Evolutionary conservation across 2,888 invertebrate genomes (phyloP), one percentile per base, ranked within the genome.

Genomic region (Leptopilina myrica): DNA sequence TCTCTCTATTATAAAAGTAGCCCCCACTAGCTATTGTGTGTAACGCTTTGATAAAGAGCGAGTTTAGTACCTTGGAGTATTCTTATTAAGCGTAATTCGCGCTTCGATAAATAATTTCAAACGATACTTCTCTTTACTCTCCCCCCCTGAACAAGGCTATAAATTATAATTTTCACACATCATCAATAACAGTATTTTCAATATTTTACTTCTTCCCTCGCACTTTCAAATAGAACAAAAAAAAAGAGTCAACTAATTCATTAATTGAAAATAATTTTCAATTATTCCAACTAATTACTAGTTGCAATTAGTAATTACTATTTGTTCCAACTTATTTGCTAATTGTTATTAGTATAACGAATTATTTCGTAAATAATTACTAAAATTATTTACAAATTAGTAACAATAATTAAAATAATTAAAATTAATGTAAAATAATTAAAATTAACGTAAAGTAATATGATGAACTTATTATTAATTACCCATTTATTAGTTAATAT

Each of bases 51-150:
- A 73, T 33, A 56, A 73, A 59, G 73, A 40, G 56, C 73, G 56
- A 73, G 56, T 73, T 73, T 73, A 73, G 73, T 73, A 73, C 73
- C 73, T 73, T 73, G 73, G 56, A 59, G 56, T 73, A 73, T 73
- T 73, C 33, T 73, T 73, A 73, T 73, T 49, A 73, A 59, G 73
- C 73, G 73, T 73, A 73, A 73, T 73, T 73, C 56, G 56, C 73
- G 40, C n/a, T 73, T 73, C 5, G 26, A 40, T 73, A 73, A 73
- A 33, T 26, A 53, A 73, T 73, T 73, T 73, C 6, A 59, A 73
- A 73, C 40, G 15, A 73, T 59, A 56, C 15, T 73, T 67, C 12
- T 46, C 33, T 5, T 11, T 33, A 56, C 33, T 73, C n/a, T 73
- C 53, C 73, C n/a, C n/a, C 53, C 26, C 73, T 56, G 73, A 56